phyloP scores from a whole-genome alignment of 2,113 vertebrate genomes.

The Chrysemys picta region DNA sequence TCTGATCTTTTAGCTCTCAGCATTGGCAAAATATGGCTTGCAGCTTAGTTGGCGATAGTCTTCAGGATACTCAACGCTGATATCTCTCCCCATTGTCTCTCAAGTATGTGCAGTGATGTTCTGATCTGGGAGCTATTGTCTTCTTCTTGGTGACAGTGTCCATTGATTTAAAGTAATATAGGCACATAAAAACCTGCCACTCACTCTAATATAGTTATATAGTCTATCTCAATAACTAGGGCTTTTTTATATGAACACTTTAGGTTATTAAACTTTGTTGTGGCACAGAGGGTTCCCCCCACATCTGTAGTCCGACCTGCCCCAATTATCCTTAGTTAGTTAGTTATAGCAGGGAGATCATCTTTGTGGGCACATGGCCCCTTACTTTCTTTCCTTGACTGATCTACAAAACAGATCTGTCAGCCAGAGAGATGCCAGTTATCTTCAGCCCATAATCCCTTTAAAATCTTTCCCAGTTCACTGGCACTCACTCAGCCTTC shows the following conservation, averaged over 20 bases:
- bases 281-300: not conserved
- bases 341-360: conserved; percentile 26
- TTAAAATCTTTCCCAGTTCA: conserved; percentile 41
- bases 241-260: not conserved
- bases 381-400: conserved; percentile 38
- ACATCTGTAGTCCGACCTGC: not conserved
- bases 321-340: not conserved
- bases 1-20: not conserved
- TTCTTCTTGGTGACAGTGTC: not conserved
- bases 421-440: conserved; percentile 20
- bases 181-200: not conserved
- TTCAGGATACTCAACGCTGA: not conserved
- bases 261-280: not conserved
- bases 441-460: conserved; percentile 49
- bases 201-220: not conserved
- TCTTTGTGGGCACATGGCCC: conserved; percentile 34
- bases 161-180: not conserved
- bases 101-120: not conserved
- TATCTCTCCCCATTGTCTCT: not conserved
- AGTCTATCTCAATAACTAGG: not conserved
- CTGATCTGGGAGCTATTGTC: not conserved
- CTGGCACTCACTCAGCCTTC: not conserved
- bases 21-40: not conserved
- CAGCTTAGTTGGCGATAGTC: not conserved
- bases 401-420: conserved; percentile 52